These are phyloP conservation scores for Episyrphus balteatus DNA, from an alignment of 1,140 invertebrate genomes.

Conservation along the genomic window DNA sequence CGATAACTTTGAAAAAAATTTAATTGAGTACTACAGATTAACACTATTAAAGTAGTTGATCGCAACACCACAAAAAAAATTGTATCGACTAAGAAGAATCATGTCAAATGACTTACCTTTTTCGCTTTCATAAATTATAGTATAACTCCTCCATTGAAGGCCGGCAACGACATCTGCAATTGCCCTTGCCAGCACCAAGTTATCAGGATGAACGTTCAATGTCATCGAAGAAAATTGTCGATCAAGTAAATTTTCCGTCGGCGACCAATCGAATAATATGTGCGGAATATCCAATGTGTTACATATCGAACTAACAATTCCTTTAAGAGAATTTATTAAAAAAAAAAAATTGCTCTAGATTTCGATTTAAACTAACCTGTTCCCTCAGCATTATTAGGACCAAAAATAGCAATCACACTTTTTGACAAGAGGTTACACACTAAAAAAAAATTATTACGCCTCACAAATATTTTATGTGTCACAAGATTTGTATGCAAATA, in stretches of 20 bases:
- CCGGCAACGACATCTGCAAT: constrained; percentile 59
- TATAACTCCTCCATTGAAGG: constrained; percentile 68
- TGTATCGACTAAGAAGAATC: no score
- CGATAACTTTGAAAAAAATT: no score
- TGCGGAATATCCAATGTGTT: constrained; percentile 60
- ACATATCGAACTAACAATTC: constrained; percentile 59
- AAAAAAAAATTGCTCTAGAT: not conserved
- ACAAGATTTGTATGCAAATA: not conserved
- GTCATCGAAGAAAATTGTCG: constrained; percentile 39
- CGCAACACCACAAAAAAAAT: no score
- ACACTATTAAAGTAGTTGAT: no score
- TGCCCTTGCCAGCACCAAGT: constrained; percentile 56
- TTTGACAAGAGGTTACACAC: constrained; percentile 46
- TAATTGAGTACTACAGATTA: no score
- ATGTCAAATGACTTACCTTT: no score
- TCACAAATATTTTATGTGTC: not conserved
- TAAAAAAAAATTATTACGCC: constrained; percentile 12
- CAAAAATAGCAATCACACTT: constrained; percentile 69
- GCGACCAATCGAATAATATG: constrained; percentile 55
- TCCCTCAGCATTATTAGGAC: constrained; percentile 53
- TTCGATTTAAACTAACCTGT: constrained; percentile 35
- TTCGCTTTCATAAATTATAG: constrained; percentile 71
- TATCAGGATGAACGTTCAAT: constrained; percentile 67
- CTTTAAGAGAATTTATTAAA: constrained; percentile 25
- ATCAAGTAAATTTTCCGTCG: constrained; percentile 46